Conservation (phyloP, 2,797 vertebrate species). For the Menidia menidia region DNA sequence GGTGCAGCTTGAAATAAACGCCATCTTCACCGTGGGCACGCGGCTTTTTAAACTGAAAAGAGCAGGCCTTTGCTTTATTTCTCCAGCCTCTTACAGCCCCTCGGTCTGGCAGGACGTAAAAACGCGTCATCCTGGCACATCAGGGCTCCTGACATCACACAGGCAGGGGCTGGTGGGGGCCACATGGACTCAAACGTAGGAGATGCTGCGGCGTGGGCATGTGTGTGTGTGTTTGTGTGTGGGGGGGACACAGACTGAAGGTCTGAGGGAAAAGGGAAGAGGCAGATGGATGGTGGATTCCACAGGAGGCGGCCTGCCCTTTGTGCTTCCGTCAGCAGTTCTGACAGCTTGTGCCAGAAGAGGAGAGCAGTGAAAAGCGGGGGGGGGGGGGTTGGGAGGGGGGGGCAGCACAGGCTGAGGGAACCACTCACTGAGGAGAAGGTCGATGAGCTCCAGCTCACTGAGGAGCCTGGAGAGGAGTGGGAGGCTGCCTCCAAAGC, state of each 20-base stretch:
- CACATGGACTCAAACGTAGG: background rate
- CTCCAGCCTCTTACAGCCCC: background rate
- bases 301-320: slow-evolving; percentile 49
- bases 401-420: slow-evolving; percentile 18
- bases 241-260: background rate
- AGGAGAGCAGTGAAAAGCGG: slow-evolving; percentile 33
- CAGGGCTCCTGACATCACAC: slow-evolving; percentile 49
- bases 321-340: slow-evolving; percentile 73
- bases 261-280: slow-evolving; percentile 35
- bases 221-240: no score
- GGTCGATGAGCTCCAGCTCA: slow-evolving; percentile 3
- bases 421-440: slow-evolving; percentile 34
- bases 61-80: slow-evolving; percentile 45
- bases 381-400: slow-evolving; percentile 9
- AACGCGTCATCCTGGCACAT: slow-evolving; percentile 58
- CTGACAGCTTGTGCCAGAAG: slow-evolving; percentile 51
- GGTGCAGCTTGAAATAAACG: slow-evolving; percentile 57
- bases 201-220: background rate
- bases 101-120: slow-evolving; percentile 6
- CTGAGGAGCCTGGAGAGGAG: background rate
- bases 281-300: slow-evolving; percentile 63
- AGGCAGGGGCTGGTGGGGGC: slow-evolving; percentile 20
- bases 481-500: slow-evolving; percentile 4
- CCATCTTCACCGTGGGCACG: slow-evolving; percentile 36
- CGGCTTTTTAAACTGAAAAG: slow-evolving; percentile 64